Evolutionary conservation across 2,888 invertebrate genomes (phyloP).

Genomic region (Gnatocerus cornutus): DNA sequence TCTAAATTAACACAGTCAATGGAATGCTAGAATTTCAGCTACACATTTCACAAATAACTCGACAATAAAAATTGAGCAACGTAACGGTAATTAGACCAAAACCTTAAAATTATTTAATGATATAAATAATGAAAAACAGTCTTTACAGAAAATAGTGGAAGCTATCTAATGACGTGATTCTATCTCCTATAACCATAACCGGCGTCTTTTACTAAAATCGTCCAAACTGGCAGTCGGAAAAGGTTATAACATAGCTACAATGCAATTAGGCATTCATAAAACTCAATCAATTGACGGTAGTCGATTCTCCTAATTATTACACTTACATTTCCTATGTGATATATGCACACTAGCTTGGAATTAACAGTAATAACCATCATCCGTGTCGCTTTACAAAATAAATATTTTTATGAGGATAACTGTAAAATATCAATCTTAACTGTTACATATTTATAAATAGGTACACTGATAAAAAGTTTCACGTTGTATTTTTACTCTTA

Average conservation of each 20-base stretch:
- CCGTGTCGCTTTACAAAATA: slow-evolving; percentile 30
- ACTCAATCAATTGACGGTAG: slow-evolving; percentile 43
- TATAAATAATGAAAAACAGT: slow-evolving; percentile 26
- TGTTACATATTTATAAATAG: slow-evolving; percentile 18
- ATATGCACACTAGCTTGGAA: slow-evolving; percentile 33
- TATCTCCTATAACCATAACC: background rate
- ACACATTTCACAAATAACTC: slow-evolving; percentile 10
- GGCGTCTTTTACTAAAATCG: slow-evolving; percentile 12
- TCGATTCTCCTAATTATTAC: slow-evolving; percentile 35
- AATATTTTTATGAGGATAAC: slow-evolving; percentile 21
- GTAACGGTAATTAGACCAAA: slow-evolving; percentile 38
- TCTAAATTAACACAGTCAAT: slow-evolving; percentile 35
- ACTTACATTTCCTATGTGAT: slow-evolving; percentile 35
- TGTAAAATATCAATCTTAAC: slow-evolving; percentile 21
- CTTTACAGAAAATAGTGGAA: slow-evolving; percentile 21
- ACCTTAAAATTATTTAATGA: slow-evolving; percentile 12
- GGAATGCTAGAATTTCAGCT: slow-evolving; percentile 33
- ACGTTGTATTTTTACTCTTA: slow-evolving; percentile 19
- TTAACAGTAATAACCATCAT: slow-evolving; percentile 29
- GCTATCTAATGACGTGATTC: slow-evolving; percentile 18
- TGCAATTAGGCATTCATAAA: slow-evolving; percentile 38
- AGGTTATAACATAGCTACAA: slow-evolving; percentile 27
- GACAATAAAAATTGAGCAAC: slow-evolving; percentile 34
- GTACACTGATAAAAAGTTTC: slow-evolving; percentile 26
- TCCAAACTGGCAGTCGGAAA: slow-evolving; percentile 22